Evolutionary conservation across 2,797 vertebrate genomes (phyloP).

Genomic region (Myotis planiceps): DNA sequence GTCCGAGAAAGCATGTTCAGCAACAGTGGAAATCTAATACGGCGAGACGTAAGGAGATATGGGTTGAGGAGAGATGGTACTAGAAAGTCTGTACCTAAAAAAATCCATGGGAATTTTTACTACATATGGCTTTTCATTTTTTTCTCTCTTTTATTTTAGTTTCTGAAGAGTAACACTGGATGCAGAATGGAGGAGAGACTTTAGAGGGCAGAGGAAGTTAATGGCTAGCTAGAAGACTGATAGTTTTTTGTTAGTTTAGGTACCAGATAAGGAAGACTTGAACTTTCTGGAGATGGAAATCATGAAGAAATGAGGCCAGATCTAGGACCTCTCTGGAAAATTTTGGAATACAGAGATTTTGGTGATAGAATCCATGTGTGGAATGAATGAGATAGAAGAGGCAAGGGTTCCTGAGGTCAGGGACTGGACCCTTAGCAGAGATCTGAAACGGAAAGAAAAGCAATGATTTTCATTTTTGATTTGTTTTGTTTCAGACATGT

Average conservation of each 20-base stretch:
- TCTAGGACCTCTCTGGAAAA: neutral
- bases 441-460: neutral
- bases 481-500: neutral
- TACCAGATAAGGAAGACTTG: neutral
- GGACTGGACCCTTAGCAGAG: neutral
- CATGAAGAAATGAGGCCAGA: neutral
- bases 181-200: neutral
- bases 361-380: neutral
- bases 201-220: neutral
- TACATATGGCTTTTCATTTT: neutral
- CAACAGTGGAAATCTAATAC: neutral
- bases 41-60: neutral
- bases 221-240: neutral
- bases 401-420: neutral
- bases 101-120: neutral
- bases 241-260: neutral
- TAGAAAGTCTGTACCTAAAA: neutral
- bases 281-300: neutral
- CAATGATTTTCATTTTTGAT: neutral
- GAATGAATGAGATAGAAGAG: neutral
- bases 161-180: neutral
- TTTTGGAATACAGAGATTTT: neutral
- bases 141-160: neutral
- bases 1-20: neutral
- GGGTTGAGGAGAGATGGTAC: neutral